These are phyloP conservation scores for Podilymbus podiceps DNA, from an alignment of 2,113 vertebrate species.

Conservation along the genomic window DNA sequence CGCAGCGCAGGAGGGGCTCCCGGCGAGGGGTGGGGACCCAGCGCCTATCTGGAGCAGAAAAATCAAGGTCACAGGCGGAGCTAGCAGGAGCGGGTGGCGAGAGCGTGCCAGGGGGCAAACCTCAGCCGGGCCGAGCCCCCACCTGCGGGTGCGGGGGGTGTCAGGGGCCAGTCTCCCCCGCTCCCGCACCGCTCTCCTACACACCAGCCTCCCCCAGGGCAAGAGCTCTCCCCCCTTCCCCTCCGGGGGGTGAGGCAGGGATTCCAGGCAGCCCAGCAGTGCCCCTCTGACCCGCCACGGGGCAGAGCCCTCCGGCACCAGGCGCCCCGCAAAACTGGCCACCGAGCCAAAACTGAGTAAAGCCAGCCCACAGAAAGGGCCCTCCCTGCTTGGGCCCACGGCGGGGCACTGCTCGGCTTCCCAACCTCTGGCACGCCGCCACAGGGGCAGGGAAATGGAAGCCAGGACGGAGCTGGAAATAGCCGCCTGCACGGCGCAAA, in stretches of 20 bases:
- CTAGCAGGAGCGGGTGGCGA: neutral
- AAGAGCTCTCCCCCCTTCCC: neutral
- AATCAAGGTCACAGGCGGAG: constrained; percentile 57
- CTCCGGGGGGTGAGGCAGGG: neutral
- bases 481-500: rapidly evolving
- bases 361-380: neutral
- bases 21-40: constrained; percentile 19
- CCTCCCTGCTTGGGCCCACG: neutral
- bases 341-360: neutral
- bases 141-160: too few species aligned
- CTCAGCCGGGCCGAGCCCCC: too few species aligned
- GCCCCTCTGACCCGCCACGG: neutral
- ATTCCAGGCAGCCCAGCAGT: rapidly evolving
- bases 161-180: too few species aligned
- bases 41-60: constrained; percentile 24
- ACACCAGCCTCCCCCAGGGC: neutral
- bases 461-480: neutral
- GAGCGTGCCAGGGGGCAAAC: neutral
- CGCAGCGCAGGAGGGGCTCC: neutral
- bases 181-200: neutral
- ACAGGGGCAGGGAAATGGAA: neutral
- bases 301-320: neutral
- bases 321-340: neutral
- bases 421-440: neutral
- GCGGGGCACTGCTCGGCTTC: neutral